A percentile compares a stretch with the other conserved stretches of the same genome.
Conservation (phyloP, 2,888 invertebrate species). For the Chloroclysta siterata region DNA sequence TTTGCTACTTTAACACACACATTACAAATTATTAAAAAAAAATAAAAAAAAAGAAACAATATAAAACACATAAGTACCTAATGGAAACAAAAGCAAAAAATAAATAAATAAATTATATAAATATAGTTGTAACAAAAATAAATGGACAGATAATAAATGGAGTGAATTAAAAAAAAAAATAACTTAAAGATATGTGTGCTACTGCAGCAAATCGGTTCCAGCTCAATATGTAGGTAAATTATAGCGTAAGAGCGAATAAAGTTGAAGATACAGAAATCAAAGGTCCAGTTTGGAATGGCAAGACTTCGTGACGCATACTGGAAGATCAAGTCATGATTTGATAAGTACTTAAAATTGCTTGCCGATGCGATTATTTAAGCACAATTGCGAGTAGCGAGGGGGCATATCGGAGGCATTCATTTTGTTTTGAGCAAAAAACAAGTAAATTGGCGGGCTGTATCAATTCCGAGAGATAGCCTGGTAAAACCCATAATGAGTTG, state of each 20-base stretch:
- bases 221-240: neutral
- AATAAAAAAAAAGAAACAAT: too few relatives aligned
- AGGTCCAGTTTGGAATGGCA: slow-evolving; percentile 3
- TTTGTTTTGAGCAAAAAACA: slow-evolving; percentile 39
- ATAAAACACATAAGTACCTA: too few relatives aligned
- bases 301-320: slow-evolving; percentile 9
- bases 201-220: too few relatives aligned
- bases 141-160: too few relatives aligned
- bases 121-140: too few relatives aligned
- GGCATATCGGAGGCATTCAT: slow-evolving; percentile 31
- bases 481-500: slow-evolving; percentile 41
- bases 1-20: too few relatives aligned
- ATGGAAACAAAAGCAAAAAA: too few relatives aligned
- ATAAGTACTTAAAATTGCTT: slow-evolving; percentile 26
- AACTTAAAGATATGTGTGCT: too few relatives aligned
- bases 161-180: too few relatives aligned
- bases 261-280: slow-evolving; percentile 1
- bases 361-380: slow-evolving; percentile 24
- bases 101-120: too few relatives aligned
- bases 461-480: slow-evolving; percentile 39
- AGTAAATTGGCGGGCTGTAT: slow-evolving; percentile 33
- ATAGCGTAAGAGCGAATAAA: neutral
- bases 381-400: slow-evolving; percentile 17
- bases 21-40: too few relatives aligned
- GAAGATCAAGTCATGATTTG: slow-evolving; percentile 29